Evolutionary conservation across 2,888 invertebrate genomes (phyloP).

Genomic region (Trypoxylon attenuatum): DNA sequence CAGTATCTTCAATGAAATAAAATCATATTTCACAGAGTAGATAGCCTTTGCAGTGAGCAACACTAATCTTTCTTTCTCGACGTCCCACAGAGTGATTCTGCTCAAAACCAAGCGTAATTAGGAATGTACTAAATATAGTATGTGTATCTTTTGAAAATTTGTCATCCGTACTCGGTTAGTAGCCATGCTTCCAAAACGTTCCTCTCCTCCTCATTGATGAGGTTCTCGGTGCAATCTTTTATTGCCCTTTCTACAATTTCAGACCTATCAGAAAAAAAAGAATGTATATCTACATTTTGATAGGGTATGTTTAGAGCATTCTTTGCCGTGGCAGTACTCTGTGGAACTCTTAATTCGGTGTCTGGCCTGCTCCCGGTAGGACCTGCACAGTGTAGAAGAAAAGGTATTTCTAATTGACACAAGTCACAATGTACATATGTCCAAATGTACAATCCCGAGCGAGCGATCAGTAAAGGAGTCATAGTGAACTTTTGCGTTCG

Average conservation of each 20-base stretch:
- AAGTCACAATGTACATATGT: too few species aligned
- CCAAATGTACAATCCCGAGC: too few species aligned
- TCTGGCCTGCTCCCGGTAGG: too few species aligned
- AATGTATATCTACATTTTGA: slow-evolving; percentile 76
- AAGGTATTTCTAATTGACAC: too few species aligned
- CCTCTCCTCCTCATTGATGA: slow-evolving; percentile 81
- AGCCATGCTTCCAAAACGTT: slow-evolving; percentile 87
- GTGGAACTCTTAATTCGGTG: too few species aligned
- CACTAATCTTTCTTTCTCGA: slow-evolving; percentile 87
- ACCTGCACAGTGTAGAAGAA: too few species aligned
- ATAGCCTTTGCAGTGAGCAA: slow-evolving; percentile 84
- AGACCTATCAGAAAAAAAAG: slow-evolving; percentile 84
- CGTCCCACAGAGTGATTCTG: slow-evolving; percentile 92
- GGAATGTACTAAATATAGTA: too few species aligned
- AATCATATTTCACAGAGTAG: slow-evolving; percentile 88
- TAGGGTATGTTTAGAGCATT: slow-evolving; percentile 57
- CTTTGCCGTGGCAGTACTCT: slow-evolving; percentile 28
- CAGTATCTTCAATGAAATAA: slow-evolving; percentile 85
- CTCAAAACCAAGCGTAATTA: too few species aligned
- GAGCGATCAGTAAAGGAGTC: too few species aligned
- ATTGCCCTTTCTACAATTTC: slow-evolving; percentile 85
- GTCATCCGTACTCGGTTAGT: slow-evolving; percentile 90
- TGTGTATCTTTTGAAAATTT: slow-evolving; percentile 70
- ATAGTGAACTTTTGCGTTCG: neutral
- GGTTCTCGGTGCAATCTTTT: slow-evolving; percentile 80